Conservation (phyloP, 2,888 invertebrate genomes). For the Steinernema hermaphroditum region DNA sequence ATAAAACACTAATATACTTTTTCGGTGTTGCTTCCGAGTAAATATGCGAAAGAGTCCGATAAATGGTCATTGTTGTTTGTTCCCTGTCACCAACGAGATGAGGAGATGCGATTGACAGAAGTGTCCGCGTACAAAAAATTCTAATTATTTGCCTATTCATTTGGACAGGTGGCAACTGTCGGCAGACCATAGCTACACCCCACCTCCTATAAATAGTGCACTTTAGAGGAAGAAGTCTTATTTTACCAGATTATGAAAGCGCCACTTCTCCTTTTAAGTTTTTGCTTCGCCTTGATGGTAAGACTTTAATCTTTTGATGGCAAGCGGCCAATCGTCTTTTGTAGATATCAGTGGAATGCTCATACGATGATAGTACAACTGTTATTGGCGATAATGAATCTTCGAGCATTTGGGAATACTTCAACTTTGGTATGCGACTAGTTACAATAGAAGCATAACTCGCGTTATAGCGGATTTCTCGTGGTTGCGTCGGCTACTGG, state of each 20-base stretch:
- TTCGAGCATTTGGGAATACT: slow-evolving; percentile 6
- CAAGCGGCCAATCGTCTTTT: background rate
- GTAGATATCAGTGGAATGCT: background rate
- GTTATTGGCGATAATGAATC: background rate
- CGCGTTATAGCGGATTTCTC: slow-evolving; percentile 22
- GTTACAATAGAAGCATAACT: too few species aligned
- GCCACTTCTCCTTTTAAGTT: background rate
- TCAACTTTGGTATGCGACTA: background rate
- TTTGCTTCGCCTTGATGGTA: background rate
- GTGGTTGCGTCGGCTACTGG: background rate
- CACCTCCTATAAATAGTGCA: background rate
- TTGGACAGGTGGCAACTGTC: slow-evolving; percentile 14
- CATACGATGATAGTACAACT: background rate
- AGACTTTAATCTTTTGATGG: slow-evolving; percentile 18
- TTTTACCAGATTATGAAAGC: background rate
- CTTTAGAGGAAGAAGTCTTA: background rate
- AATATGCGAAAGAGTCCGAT: too few species aligned
- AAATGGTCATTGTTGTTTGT: background rate
- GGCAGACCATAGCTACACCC: background rate
- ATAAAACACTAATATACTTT: background rate
- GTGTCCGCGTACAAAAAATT: background rate
- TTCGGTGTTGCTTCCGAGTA: too few species aligned
- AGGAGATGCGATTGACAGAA: background rate
- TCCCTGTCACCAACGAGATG: background rate
- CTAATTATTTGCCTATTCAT: background rate